Evolutionary conservation across 2,113 vertebrate genomes (phyloP).

Genomic region (Chrysemys picta): DNA sequence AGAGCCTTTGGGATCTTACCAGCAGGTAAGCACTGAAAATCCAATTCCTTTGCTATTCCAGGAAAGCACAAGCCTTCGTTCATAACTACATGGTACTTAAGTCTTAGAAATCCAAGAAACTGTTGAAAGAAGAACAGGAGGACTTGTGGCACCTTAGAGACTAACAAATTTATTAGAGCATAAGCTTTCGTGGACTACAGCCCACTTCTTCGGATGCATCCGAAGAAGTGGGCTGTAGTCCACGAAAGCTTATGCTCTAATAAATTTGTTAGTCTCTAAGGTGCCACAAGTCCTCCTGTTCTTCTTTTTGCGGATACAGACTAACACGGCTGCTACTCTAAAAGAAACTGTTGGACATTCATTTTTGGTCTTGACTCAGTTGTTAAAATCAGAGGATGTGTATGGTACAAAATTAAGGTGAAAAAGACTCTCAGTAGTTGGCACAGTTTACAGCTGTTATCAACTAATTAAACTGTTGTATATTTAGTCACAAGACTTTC

Average conservation of each 20-base stretch:
- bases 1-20: background rate
- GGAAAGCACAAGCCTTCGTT: background rate
- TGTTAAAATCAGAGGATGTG: background rate
- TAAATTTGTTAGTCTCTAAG: too few relatives aligned
- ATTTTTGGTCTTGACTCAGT: background rate
- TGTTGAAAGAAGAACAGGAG: too few relatives aligned
- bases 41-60: background rate
- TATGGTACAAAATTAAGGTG: background rate
- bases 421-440: background rate
- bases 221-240: too few relatives aligned
- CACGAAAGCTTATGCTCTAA: too few relatives aligned
- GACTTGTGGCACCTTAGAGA: too few relatives aligned
- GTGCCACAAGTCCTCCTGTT: too few relatives aligned
- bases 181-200: too few relatives aligned
- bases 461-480: background rate
- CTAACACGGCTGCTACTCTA: too few relatives aligned
- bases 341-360: background rate
- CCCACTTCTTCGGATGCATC: too few relatives aligned
- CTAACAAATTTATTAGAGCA: too few relatives aligned
- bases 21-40: background rate
- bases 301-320: too few relatives aligned
- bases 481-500: slow-evolving; percentile 10
- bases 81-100: background rate
- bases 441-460: background rate
- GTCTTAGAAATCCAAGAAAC: background rate